Base-by-base conservation (phyloP, 2,888 invertebrate genomes). In the Stenoptilia bipunctidactyla region DNA sequence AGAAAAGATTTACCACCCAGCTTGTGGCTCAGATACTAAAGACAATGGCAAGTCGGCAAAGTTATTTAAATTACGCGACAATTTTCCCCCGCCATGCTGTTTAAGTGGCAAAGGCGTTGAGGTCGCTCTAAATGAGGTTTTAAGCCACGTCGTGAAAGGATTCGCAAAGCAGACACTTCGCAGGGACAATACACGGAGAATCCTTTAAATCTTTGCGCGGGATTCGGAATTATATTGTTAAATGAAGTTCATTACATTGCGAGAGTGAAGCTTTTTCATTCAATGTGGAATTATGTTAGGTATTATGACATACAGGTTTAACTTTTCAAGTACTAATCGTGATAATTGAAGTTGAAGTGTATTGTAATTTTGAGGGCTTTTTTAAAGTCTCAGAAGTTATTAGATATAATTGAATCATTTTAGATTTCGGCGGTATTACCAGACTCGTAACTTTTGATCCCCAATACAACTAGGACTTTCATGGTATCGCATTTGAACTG, bases 51-150 rank as follows among this genome's bases (percentile, higher is more conserved):
- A 60, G 66, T 61, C 54, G 58, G 61, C 63, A 59, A 72, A 74
- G 72, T 77, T 79, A 75, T 77, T 77, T 70, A 79, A 80, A 76
- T 77, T 70, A 74, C 61, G 69, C 72, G 75, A 76, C 72, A 76
- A 76, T 76, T 76, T 76, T 76, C 75, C 69, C 68, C 58, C 60
- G 58, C 64, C 58, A 68, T 66, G 73, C 62, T 64, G 68, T 66
- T 64, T 70, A 70, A 76, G 73, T 71, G 71, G 70, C 50, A 61
- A 59, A 69, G 65, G 66, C 70, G 71, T 64, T 58, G 66, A 53
- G 71, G 56, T 64, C 58, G 51, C 62, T 53, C 66, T 72, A 75
- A 82, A 82, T 76, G 77, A 76, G 69, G 76, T 76, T 79, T 77
- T 70, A 76, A 79, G 73, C 73, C 70, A 56, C 54, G 66, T 62